Evolutionary conservation across 2,888 invertebrate genomes (phyloP).

Genomic region (Mythimna albipuncta): DNA sequence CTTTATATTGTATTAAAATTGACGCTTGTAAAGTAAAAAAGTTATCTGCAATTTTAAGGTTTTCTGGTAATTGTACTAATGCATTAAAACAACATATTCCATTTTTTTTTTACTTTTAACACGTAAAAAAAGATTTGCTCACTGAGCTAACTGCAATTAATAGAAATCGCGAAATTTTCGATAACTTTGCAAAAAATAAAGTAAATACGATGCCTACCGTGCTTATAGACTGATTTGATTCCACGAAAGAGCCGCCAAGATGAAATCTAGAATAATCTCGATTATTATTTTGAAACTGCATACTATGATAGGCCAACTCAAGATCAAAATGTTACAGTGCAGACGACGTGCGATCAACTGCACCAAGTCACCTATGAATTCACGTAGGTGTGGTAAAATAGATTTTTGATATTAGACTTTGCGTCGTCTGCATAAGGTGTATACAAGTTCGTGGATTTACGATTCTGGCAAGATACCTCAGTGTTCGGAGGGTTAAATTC

Average conservation of each 20-base stretch:
- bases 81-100: too few relatives aligned
- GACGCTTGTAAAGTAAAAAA: too few relatives aligned
- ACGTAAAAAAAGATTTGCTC: too few relatives aligned
- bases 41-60: too few relatives aligned
- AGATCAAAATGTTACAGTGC: background rate
- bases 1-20: background rate
- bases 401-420: slow-evolving; percentile 1
- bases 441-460: slow-evolving; percentile 16
- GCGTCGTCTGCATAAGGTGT: slow-evolving; percentile 2
- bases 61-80: too few relatives aligned
- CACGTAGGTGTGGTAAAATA: slow-evolving; percentile 12
- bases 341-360: background rate
- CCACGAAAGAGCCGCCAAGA: background rate
- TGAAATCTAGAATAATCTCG: background rate
- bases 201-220: background rate
- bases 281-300: background rate
- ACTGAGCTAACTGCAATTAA: too few relatives aligned
- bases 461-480: background rate
- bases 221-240: background rate
- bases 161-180: too few relatives aligned
- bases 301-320: background rate
- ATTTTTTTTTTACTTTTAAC: too few relatives aligned
- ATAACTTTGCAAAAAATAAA: too few relatives aligned
- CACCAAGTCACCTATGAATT: slow-evolving; percentile 11
- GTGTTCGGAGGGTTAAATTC: slow-evolving; percentile 27